These are phyloP conservation scores for Whitmania pigra DNA, from an alignment of 1,140 invertebrate genomes.

Conservation along the genomic window DNA sequence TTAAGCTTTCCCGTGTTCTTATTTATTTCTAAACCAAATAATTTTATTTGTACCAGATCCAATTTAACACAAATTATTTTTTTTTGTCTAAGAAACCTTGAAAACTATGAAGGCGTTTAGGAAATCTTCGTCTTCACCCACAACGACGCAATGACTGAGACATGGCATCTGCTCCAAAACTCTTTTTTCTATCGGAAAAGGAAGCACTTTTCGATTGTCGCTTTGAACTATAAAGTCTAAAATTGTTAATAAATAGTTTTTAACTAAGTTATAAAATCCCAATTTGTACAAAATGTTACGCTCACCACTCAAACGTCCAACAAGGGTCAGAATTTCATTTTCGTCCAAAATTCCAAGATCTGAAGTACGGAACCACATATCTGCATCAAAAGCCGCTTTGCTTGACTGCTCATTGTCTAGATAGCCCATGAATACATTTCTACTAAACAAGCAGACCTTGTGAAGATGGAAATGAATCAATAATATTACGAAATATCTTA, in stretches of 20 bases:
- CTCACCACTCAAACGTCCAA: slow-evolving; percentile 61
- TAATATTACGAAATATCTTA: background rate
- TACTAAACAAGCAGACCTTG: slow-evolving; percentile 57
- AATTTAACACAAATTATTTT: too few species aligned
- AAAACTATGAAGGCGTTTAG: slow-evolving; percentile 66
- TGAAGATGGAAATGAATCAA: background rate
- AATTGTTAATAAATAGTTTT: too few species aligned
- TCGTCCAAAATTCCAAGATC: slow-evolving; percentile 64
- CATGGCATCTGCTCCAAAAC: slow-evolving; percentile 59
- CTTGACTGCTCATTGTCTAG: slow-evolving; percentile 64
- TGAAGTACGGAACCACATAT: slow-evolving; percentile 66
- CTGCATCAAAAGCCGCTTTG: slow-evolving; percentile 54
- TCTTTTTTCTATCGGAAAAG: slow-evolving; percentile 69
- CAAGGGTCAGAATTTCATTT: slow-evolving; percentile 61
- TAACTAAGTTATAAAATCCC: too few species aligned
- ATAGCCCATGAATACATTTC: slow-evolving; percentile 79
- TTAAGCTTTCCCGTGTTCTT: background rate
- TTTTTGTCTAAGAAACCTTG: slow-evolving; percentile 49
- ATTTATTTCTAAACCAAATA: too few species aligned
- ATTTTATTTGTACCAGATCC: too few species aligned
- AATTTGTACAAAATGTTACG: too few species aligned
- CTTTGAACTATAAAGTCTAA: slow-evolving; percentile 74
- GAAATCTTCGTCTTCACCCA: slow-evolving; percentile 76
- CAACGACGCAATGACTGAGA: slow-evolving; percentile 66
- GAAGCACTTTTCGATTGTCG: slow-evolving; percentile 80